Conservation (phyloP, 2,113 vertebrate species). For the Entomyzon cyanotis region DNA sequence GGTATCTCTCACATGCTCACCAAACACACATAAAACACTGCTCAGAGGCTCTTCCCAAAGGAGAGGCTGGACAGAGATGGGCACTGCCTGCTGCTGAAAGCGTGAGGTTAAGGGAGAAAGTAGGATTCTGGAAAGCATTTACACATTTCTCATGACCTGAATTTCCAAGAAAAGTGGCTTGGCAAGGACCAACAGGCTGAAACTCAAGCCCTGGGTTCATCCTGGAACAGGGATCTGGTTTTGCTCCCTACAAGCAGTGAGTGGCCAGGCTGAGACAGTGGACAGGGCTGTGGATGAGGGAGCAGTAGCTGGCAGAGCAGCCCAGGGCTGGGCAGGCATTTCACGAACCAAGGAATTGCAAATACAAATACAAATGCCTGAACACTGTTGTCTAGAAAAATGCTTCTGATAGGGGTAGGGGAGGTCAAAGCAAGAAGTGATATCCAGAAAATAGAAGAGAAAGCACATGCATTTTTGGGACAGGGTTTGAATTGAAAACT, state of each 20-base stretch:
- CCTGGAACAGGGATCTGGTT: neutral
- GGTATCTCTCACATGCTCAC: neutral
- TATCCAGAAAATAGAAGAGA: neutral
- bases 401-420: neutral
- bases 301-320: neutral
- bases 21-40: neutral
- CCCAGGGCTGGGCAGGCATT: neutral
- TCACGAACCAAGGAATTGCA: neutral
- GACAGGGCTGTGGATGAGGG: neutral
- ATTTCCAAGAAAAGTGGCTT: neutral
- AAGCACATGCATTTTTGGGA: conserved; percentile 30
- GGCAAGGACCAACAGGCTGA: neutral
- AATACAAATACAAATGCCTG: neutral
- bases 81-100: neutral
- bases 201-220: neutral
- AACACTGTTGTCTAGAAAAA: neutral
- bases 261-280: neutral
- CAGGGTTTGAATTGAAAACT: conserved; percentile 4
- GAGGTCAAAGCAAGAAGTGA: neutral
- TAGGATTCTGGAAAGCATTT: neutral
- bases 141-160: neutral
- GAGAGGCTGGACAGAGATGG: neutral
- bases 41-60: neutral
- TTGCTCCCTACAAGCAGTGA: neutral
- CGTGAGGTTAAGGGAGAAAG: neutral